Conservation (phyloP, 37 sponge, comb jelly and placozoan species). For the Hexactinellida sp. region DNA sequence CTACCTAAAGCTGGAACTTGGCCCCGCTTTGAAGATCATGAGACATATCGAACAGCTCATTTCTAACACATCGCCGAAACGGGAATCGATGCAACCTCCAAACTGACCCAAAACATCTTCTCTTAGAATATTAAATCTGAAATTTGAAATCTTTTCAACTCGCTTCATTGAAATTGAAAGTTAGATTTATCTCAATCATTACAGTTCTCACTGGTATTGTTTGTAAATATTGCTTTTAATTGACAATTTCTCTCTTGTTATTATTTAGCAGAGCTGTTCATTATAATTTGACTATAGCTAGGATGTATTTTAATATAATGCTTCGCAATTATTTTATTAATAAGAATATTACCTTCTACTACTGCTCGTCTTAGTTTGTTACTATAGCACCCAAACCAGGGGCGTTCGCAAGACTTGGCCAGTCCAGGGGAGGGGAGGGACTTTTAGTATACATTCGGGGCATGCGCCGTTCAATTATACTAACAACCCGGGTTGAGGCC, state of each 20-base stretch:
- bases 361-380: too few relatives aligned
- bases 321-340: background rate
- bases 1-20: background rate
- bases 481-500: too few relatives aligned
- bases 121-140: background rate
- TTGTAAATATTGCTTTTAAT: constrained; percentile 10
- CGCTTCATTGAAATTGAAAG: background rate
- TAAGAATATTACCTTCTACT: background rate
- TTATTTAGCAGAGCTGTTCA: background rate
- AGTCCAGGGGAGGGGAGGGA: too few relatives aligned
- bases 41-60: background rate
- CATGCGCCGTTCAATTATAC: too few relatives aligned
- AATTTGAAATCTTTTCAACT: background rate
- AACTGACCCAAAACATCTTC: background rate
- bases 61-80: background rate
- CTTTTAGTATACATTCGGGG: too few relatives aligned
- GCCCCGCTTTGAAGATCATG: background rate
- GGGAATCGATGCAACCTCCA: background rate
- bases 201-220: background rate
- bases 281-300: background rate
- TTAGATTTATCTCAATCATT: background rate
- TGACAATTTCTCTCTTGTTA: constrained; percentile 14
- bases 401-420: too few relatives aligned
- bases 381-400: too few relatives aligned
- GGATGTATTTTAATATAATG: background rate